Evolutionary conservation across 2,888 invertebrate species (phyloP).

Genomic region (Arge pagana): DNA sequence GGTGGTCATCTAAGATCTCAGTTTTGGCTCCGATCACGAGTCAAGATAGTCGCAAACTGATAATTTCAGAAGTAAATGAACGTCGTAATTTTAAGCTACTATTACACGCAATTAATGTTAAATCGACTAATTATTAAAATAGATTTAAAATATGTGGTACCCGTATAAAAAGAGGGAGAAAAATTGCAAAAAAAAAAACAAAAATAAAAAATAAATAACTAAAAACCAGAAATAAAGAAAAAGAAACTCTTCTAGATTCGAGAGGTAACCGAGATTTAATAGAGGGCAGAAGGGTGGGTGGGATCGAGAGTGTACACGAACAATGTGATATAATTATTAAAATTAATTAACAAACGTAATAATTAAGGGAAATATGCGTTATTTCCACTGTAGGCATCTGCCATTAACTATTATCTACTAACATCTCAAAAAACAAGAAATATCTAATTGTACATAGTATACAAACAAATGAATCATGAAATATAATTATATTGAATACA

Average conservation of each 20-base stretch:
- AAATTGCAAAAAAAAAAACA: conserved; percentile 24
- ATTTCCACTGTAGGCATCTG: conserved; percentile 51
- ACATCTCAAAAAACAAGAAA: conserved; percentile 37
- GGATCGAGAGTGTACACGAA: conserved; percentile 46
- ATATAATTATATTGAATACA: conserved; percentile 44
- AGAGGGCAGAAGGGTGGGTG: conserved; percentile 3
- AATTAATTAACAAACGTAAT: conserved; percentile 54
- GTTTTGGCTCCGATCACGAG: conserved; percentile 2
- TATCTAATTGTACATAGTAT: conserved; percentile 50
- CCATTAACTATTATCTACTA: conserved; percentile 50
- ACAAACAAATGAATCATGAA: conserved; percentile 42
- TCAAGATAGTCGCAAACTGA: conserved; percentile 13
- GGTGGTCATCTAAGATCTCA: neutral
- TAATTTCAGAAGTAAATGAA: conserved; percentile 7
- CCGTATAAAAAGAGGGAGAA: conserved; percentile 28
- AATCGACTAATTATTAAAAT: conserved; percentile 16
- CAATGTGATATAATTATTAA: conserved; percentile 58
- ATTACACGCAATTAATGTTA: conserved; percentile 16
- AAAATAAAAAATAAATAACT: conserved; percentile 17
- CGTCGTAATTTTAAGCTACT: conserved; percentile 13
- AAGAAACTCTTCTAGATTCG: conserved; percentile 8
- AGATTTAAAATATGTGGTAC: neutral
- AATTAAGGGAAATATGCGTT: conserved; percentile 42
- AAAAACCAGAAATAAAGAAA: conserved; percentile 1
- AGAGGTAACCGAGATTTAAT: conserved; percentile 8